Percentiles rank a stretch among this genome's conserved stretches.
Evolutionary conservation across 2,888 invertebrate genomes (phyloP).

Genomic region (Diloba caeruleocephala): DNA sequence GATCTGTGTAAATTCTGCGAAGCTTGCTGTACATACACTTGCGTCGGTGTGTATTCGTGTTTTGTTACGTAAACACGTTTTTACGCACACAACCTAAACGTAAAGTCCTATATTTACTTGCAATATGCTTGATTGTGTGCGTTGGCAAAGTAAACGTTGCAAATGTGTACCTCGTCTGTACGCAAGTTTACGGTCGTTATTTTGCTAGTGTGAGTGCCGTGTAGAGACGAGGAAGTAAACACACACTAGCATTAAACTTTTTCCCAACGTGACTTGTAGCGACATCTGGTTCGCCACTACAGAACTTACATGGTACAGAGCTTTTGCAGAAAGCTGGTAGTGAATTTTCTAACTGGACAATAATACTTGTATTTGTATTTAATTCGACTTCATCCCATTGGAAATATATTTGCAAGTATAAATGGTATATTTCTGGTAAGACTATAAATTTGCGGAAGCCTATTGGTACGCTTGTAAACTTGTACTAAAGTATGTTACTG

Average conservation of each 20-base stretch:
- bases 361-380: conserved; percentile 4
- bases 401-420: conserved; percentile 1
- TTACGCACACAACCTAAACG: conserved; percentile 54
- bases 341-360: conserved; percentile 52
- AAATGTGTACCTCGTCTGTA: conserved; percentile 60
- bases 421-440: conserved; percentile 1
- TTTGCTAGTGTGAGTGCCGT: conserved; percentile 56
- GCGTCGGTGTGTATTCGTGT: conserved; percentile 53
- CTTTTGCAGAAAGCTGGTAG: conserved; percentile 65
- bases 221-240: conserved; percentile 60
- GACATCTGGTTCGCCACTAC: conserved; percentile 74
- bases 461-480: conserved; percentile 3
- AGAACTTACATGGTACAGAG: conserved; percentile 62
- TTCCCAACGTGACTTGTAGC: conserved; percentile 71
- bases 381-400: background rate
- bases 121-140: conserved; percentile 42
- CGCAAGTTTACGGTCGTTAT: conserved; percentile 51
- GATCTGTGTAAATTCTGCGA: conserved; percentile 43
- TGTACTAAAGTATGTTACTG: background rate
- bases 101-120: conserved; percentile 51
- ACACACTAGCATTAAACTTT: conserved; percentile 68
- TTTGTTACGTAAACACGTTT: conserved; percentile 53
- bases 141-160: conserved; percentile 44
- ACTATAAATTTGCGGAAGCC: background rate
- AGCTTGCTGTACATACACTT: conserved; percentile 51